Base-by-base conservation (phyloP, 2,797 vertebrate species). In the Catharus ustulatus region DNA sequence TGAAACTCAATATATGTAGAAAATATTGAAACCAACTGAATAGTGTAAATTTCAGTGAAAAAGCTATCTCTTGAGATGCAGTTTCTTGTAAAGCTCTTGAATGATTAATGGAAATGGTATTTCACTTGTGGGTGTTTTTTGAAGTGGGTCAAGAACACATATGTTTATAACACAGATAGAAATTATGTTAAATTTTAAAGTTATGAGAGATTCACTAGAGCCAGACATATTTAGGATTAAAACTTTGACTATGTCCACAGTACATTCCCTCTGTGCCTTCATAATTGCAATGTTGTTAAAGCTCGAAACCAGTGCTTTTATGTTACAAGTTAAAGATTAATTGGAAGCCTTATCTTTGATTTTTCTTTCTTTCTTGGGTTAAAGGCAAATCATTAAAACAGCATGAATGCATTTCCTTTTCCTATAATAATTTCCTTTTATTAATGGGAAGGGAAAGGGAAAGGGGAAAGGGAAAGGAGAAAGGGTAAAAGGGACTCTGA, bases 81-180 rank as follows among this genome's bases (percentile, higher is more conserved):
- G 42, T 89, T 74, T 94, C 61, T 52, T 86, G 46, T 75, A 83
- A 62, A 83, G 38, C 23, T 83, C 59, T 48, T 96, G 52, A 93
- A 94, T 92, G 75, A 91, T 97, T 96, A 86, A 97, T 93, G 54
- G 48, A 81, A 87, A 69, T 91, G 62, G n/a, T 88, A 93, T 97
- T 96, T 95, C 89, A 92, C 34, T 95, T 48, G 73, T 89, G 79
- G 87, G 69, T 95, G 62, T 93, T 95, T 96, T 94, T 61, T 20
- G 19, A 97, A 97, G 43, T 96, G 84, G 95, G 94, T 96, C 96
- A 96, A 96, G 96, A 95, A 95, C 92, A 96, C 69, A 94, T 72
- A 87, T 95, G 95, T 96, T 97, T 95, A 76, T 91, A 90, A 91
- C 78, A 87, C 45, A 67, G 14, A 64, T 5, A 94, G 74, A 93